Percentiles rank a stretch among this genome's conserved stretches.
These are phyloP conservation scores for Cairina moschata DNA, from an alignment of 2,113 vertebrate species.

Conservation along the genomic window DNA sequence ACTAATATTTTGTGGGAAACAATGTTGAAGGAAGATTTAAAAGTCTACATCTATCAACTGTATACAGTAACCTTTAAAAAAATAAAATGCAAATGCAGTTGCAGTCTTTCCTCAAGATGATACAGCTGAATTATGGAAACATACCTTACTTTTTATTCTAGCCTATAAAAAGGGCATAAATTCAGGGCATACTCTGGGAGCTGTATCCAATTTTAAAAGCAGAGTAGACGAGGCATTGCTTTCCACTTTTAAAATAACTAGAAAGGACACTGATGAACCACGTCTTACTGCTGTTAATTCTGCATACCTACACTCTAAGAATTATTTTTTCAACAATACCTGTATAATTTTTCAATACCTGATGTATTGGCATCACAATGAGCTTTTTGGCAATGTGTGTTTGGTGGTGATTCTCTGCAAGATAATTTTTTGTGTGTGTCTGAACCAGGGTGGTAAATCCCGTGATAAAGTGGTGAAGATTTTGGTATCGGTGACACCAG, in stretches of 20 bases:
- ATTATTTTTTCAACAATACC: neutral
- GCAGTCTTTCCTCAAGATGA: neutral
- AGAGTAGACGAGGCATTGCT: neutral
- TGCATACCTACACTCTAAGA: neutral
- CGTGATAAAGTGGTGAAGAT: constrained; percentile 91
- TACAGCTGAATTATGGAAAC: neutral
- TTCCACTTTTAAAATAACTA: neutral
- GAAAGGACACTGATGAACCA: neutral
- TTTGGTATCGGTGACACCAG: constrained; percentile 78
- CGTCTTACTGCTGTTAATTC: neutral
- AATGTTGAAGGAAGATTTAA: neutral
- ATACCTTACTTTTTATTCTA: neutral
- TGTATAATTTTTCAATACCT: neutral
- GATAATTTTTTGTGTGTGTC: neutral
- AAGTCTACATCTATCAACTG: neutral
- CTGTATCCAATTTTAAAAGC: neutral
- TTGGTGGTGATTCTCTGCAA: neutral
- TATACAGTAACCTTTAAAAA: neutral
- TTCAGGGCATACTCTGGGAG: neutral
- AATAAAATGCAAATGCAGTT: neutral
- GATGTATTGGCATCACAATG: neutral
- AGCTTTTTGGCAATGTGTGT: neutral
- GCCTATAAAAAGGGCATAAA: neutral
- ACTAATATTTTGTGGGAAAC: neutral
- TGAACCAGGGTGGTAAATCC: constrained; percentile 87